Conservation (phyloP, 2,888 invertebrate genomes). For the Drosophila nr. perissopoda region DNA sequence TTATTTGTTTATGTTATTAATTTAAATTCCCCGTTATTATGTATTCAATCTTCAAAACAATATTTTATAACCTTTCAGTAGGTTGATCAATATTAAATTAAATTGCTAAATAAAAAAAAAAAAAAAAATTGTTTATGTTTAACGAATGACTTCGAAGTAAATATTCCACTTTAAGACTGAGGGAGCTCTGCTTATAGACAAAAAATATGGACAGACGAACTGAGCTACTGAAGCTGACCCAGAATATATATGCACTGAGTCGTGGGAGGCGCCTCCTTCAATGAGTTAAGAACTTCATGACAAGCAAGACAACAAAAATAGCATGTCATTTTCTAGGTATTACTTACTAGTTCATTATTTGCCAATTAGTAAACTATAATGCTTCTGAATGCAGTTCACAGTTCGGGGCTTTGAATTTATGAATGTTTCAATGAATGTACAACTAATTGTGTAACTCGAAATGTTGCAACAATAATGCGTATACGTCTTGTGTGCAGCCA, state of each 20-base stretch:
- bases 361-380: neutral
- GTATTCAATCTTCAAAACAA: too few relatives aligned
- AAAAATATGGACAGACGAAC: neutral
- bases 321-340: neutral
- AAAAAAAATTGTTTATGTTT: neutral
- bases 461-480: slow-evolving; percentile 26
- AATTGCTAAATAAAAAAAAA: too few relatives aligned
- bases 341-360: neutral
- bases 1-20: too few relatives aligned
- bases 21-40: too few relatives aligned
- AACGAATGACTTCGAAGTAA: too few relatives aligned
- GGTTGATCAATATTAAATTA: too few relatives aligned
- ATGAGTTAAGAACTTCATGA: too few relatives aligned
- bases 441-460: neutral
- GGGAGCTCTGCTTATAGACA: neutral
- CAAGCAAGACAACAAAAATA: neutral
- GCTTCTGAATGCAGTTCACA: neutral
- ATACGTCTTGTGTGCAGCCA: slow-evolving; percentile 17
- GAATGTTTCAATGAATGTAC: too few relatives aligned
- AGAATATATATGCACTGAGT: neutral
- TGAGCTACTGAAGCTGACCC: neutral
- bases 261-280: too few relatives aligned
- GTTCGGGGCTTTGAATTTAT: too few relatives aligned
- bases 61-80: too few relatives aligned
- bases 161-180: neutral